A percentile compares a stretch with the other conserved stretches of the same genome.
Evolutionary conservation across 2,113 vertebrate species (phyloP).

Genomic region (Nerophis ophidion): DNA sequence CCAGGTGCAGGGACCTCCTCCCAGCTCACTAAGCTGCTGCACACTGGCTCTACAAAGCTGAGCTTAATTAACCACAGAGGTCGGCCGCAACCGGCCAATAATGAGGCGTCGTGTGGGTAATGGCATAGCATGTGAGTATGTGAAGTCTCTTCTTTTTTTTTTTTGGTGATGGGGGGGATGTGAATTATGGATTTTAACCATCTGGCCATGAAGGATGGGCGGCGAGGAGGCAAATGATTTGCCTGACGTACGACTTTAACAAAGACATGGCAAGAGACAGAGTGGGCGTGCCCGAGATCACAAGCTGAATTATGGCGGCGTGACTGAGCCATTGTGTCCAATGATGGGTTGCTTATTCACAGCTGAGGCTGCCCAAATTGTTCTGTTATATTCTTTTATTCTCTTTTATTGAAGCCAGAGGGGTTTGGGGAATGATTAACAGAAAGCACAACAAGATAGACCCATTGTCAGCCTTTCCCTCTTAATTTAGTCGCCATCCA

Average conservation of each 20-base stretch:
- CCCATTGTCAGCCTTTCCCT: conserved; percentile 59
- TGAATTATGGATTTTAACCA: conserved; percentile 99
- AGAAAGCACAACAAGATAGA: conserved; percentile 61
- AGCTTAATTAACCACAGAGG: conserved; percentile 87
- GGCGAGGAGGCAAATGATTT: conserved; percentile 51
- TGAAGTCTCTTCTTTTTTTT: conserved; percentile 34
- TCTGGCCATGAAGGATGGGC: conserved; percentile 75
- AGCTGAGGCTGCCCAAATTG: conserved; percentile 79
- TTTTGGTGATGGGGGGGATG: conserved; percentile 34
- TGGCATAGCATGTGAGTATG: conserved; percentile 42
- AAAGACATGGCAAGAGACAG: conserved; percentile 77
- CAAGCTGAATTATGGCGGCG: conserved; percentile 78
- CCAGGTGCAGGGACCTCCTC: conserved; percentile 81
- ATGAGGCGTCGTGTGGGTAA: conserved; percentile 72
- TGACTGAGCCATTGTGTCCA: conserved; percentile 78
- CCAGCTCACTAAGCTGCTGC: conserved; percentile 78
- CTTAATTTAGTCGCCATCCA: conserved; percentile 64
- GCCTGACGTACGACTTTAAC: conserved; percentile 84
- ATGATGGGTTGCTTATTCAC: conserved; percentile 75
- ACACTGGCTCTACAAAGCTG: conserved; percentile 82
- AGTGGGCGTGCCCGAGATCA: conserved; percentile 82
- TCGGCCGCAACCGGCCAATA: conserved; percentile 74
- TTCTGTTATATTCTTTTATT: conserved; percentile 80
- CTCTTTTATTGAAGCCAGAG: conserved; percentile 76
- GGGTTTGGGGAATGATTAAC: conserved; percentile 74